Percentiles rank a stretch among this genome's conserved stretches.
Evolutionary conservation across 2,888 invertebrate species (phyloP).

Genomic region (Elegia similella): DNA sequence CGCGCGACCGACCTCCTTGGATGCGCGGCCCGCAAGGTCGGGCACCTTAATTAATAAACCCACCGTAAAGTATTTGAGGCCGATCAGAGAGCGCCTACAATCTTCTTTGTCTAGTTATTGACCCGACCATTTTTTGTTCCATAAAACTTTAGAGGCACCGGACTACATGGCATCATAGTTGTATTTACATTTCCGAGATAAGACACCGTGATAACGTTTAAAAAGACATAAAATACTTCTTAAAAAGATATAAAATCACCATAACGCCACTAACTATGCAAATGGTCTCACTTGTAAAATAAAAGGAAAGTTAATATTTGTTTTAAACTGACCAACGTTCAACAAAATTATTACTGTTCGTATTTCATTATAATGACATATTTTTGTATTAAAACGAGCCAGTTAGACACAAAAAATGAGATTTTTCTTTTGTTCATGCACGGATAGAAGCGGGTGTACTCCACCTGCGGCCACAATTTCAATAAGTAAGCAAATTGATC

Average conservation of each 20-base stretch:
- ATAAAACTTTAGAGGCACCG: neutral
- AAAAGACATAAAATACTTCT: constrained; percentile 35
- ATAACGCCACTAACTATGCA: constrained; percentile 39
- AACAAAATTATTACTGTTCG: constrained; percentile 2
- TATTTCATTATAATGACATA: neutral
- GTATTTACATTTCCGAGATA: constrained; percentile 36
- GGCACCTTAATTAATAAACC: constrained; percentile 81
- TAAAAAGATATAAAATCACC: constrained; percentile 37
- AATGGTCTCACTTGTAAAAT: constrained; percentile 35
- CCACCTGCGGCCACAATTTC: neutral
- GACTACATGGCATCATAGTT: constrained; percentile 21
- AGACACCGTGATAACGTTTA: constrained; percentile 33
- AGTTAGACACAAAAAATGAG: neutral
- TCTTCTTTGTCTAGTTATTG: constrained; percentile 80
- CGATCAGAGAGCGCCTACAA: constrained; percentile 75
- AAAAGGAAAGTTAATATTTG: constrained; percentile 35
- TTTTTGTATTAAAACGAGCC: neutral
- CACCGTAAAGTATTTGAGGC: constrained; percentile 81
- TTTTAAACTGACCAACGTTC: constrained; percentile 9
- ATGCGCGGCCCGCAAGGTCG: constrained; percentile 80
- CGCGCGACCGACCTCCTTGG: constrained; percentile 73
- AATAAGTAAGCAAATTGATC: constrained; percentile 28
- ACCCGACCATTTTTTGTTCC: constrained; percentile 46
- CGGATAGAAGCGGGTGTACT: neutral
- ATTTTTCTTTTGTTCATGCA: neutral